These are phyloP conservation scores for Enoplosus armatus DNA, from an alignment of 2,797 vertebrate genomes.

Conservation along the genomic window DNA sequence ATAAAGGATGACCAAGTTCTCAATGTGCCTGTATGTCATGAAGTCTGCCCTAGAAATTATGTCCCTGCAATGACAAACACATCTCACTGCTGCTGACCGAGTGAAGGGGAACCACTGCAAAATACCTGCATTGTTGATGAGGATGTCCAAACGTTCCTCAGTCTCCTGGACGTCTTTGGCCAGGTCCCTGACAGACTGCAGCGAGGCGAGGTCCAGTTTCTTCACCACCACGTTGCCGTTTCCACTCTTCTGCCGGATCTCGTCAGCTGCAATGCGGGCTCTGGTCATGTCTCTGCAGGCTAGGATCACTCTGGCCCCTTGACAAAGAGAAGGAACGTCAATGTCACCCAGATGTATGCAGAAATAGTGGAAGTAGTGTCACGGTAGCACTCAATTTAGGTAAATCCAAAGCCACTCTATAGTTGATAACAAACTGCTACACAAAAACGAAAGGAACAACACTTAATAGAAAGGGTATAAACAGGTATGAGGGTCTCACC, in stretches of 20 bases:
- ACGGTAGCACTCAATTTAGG: neutral
- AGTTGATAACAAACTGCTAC: neutral
- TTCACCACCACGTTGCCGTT: constrained; percentile 83
- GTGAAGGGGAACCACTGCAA: neutral
- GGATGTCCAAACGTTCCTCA: constrained; percentile 81
- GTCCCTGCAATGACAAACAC: neutral
- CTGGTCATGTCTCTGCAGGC: constrained; percentile 82
- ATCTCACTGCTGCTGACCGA: neutral
- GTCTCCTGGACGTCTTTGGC: constrained; percentile 75
- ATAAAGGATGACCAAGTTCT: neutral
- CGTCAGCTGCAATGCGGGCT: constrained; percentile 75
- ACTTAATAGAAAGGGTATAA: too few species aligned
- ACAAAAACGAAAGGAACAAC: neutral
- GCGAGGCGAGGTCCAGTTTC: constrained; percentile 78
- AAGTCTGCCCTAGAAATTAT: neutral
- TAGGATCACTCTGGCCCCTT: constrained; percentile 84
- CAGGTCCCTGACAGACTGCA: constrained; percentile 80
- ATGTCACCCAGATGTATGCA: neutral
- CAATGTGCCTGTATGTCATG: neutral
- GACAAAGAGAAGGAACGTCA: neutral
- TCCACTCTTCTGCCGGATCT: constrained; percentile 79
- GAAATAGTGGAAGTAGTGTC: neutral
- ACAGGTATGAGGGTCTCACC: constrained; percentile 58
- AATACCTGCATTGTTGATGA: constrained; percentile 86
- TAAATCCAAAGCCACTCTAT: neutral